Conservation (phyloP, 2,888 invertebrate species). For the Pycnomerus fuliginosus region DNA sequence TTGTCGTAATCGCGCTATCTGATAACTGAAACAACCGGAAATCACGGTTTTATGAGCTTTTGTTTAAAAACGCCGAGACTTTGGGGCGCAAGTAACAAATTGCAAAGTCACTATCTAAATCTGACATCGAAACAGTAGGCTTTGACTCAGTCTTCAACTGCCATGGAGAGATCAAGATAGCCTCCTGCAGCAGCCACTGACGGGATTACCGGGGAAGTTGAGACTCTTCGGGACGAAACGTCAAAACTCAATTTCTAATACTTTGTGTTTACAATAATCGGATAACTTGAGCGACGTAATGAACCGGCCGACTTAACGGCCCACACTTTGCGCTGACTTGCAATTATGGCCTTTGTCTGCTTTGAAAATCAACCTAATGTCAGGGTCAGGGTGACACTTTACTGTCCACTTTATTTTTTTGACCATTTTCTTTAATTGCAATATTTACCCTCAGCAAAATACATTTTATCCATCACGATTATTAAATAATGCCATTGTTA, state of each 20-base stretch:
- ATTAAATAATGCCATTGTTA: too few relatives aligned
- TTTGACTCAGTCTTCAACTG: slow-evolving; percentile 36
- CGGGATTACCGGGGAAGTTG: slow-evolving; percentile 36
- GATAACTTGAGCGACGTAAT: slow-evolving; percentile 38
- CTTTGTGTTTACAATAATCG: slow-evolving; percentile 38
- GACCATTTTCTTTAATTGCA: too few relatives aligned
- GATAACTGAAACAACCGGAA: slow-evolving; percentile 21
- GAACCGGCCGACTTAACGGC: slow-evolving; percentile 36
- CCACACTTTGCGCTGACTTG: slow-evolving; percentile 33
- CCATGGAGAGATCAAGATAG: slow-evolving; percentile 40
- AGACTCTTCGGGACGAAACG: slow-evolving; percentile 7
- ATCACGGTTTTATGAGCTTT: slow-evolving; percentile 23
- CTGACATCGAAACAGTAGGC: slow-evolving; percentile 39
- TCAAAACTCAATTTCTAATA: not conserved
- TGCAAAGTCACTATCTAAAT: slow-evolving; percentile 45
- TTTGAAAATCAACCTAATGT: too few relatives aligned
- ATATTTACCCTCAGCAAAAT: too few relatives aligned
- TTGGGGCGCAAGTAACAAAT: slow-evolving; percentile 24
- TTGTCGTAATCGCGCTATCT: slow-evolving; percentile 22
- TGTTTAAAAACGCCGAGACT: slow-evolving; percentile 13
- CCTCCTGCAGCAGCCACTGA: slow-evolving; percentile 34
- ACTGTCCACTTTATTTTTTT: too few relatives aligned
- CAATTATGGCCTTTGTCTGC: too few relatives aligned
- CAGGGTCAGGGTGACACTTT: too few relatives aligned
- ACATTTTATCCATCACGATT: too few relatives aligned